Base-by-base conservation (phyloP, 2,888 invertebrate genomes). In the Phorcus lineatus region DNA sequence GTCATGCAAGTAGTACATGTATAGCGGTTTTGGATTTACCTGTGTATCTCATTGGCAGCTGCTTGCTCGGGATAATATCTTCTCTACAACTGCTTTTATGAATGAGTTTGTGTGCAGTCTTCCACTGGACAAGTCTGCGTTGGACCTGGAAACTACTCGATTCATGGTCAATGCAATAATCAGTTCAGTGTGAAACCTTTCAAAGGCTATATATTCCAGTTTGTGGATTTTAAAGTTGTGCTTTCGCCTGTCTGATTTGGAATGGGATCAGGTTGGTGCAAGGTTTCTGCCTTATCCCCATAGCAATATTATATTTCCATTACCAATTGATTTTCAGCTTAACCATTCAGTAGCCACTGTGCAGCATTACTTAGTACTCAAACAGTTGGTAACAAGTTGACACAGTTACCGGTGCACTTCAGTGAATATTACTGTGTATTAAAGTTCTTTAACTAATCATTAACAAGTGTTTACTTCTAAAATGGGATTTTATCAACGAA, bases 301-400 rank as follows among this genome's bases (percentile, higher is more conserved):
- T 62, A 62, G 62, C 62, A 62, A 62, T 62, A 62, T 62, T 62
- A 62, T 62, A 62, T 62, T 62, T 24, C 62, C 62, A 62, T 28
- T 62, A 16, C 28, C 62, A 11, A 62, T 62, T 62, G 62, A 62
- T 62, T 62, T 62, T 62, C 62, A 62, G 62, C 62, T 24, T 24
- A 28, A 31, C n/a, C 62, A 16, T 62, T 62, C 11, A 47, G 47
- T 47, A 47, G 9, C 47, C 47, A 47, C 11, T 13, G 47, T 47
- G 47, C 47, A 47, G 47, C 47, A 13, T 47, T 47, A 62, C 62
- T 62, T 62, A n/a, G 62, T 62, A 31, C 17, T 24, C 24, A 62
- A 62, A 62, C 28, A 62, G 62, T 28, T 28, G 13, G 62, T 62
- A 62, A 62, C 62, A 62, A 24, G 62, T 62, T 62, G 24, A 62